phyloP scores from a whole-genome alignment of 2,888 invertebrate genomes.

The Drosophila birchii region DNA sequence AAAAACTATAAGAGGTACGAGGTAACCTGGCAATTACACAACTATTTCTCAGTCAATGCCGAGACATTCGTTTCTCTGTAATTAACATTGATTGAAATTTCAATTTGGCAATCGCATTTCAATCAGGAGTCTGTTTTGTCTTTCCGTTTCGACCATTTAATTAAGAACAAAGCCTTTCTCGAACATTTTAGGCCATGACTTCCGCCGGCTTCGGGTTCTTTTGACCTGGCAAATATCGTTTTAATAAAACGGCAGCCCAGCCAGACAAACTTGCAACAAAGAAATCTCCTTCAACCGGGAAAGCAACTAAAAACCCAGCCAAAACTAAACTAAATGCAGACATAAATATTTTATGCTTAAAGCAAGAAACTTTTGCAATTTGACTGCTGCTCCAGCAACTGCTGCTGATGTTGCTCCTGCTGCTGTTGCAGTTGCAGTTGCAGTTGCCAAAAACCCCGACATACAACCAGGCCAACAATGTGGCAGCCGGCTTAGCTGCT shows the following conservation, averaged over 20 bases:
- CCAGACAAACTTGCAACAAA: constrained; percentile 63
- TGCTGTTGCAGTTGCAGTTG: constrained; percentile 55
- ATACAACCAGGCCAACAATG: constrained; percentile 54
- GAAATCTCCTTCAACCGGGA: constrained; percentile 55
- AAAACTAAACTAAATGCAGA: constrained; percentile 75
- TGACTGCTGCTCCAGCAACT: constrained; percentile 61
- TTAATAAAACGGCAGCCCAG: constrained; percentile 61
- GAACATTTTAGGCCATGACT: constrained; percentile 31
- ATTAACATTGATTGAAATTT: constrained; percentile 35
- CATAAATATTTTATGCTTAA: constrained; percentile 79
- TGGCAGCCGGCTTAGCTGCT: constrained; percentile 61
- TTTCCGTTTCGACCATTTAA: constrained; percentile 25
- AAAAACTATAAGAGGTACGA: not conserved
- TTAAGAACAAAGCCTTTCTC: constrained; percentile 32
- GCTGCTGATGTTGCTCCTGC: constrained; percentile 42
- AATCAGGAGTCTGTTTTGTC: not conserved
- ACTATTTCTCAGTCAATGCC: constrained; percentile 1
- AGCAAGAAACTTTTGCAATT: constrained; percentile 78
- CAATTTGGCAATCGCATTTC: constrained; percentile 12
- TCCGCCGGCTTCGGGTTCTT: constrained; percentile 39
- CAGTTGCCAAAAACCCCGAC: constrained; percentile 63
- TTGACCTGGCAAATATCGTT: constrained; percentile 62
- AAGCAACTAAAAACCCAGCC: constrained; percentile 65
- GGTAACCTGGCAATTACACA: constrained; percentile 2
- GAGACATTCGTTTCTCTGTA: constrained; percentile 4